phyloP scores from a whole-genome alignment of 1,140 invertebrate genomes.

The Eufriesea mexicana region DNA sequence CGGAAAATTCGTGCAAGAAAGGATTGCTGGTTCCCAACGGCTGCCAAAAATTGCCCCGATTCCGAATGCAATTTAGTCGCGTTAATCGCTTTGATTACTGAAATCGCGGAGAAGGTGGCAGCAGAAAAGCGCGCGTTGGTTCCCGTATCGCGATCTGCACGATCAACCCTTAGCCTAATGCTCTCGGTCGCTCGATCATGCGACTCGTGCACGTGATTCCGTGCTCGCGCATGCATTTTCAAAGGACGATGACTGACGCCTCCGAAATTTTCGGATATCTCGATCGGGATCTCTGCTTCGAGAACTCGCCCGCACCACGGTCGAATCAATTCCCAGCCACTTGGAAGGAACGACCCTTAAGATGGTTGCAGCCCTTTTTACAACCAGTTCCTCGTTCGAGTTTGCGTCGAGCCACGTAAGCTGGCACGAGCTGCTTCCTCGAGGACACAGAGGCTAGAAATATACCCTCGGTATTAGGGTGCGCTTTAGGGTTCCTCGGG shows the following conservation, averaged over 20 bases:
- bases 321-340: neutral
- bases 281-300: neutral
- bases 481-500: neutral
- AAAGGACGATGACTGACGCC: neutral
- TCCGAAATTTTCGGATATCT: neutral
- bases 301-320: neutral
- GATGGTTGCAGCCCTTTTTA: neutral
- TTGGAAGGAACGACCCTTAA: too few relatives aligned
- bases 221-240: slow-evolving; percentile 4
- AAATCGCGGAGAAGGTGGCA: neutral
- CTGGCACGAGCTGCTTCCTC: neutral
- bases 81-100: slow-evolving; percentile 30
- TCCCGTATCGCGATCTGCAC: slow-evolving; percentile 29
- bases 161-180: neutral
- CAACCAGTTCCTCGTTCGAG: neutral
- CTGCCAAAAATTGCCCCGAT: too few relatives aligned
- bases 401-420: neutral
- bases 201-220: slow-evolving; percentile 20
- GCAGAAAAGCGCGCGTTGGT: slow-evolving; percentile 40
- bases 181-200: slow-evolving; percentile 18
- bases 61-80: too few relatives aligned
- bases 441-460: neutral
- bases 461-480: too few relatives aligned
- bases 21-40: too few relatives aligned
- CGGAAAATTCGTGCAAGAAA: too few relatives aligned